Conservation (phyloP, 2,113 vertebrate species). For the Phalacrocorax aristotelis region DNA sequence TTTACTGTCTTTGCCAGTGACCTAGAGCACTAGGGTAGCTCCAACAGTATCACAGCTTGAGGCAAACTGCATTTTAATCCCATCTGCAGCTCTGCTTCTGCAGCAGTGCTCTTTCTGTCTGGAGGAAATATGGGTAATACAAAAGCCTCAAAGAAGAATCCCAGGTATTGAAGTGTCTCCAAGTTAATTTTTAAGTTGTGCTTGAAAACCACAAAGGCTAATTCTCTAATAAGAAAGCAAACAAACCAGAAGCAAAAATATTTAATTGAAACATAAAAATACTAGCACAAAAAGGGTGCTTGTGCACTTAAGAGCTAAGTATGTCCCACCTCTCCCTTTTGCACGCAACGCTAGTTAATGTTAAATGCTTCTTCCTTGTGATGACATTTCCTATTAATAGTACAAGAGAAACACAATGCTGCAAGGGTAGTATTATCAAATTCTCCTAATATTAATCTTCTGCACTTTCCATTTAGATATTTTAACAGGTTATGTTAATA, state of each 20-base stretch:
- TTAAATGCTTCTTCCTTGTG: not conserved
- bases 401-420: not conserved
- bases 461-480: not conserved
- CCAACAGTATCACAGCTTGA: not conserved
- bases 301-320: not conserved
- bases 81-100: not conserved
- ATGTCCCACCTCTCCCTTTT: not conserved
- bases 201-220: not conserved
- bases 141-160: not conserved
- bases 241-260: not conserved
- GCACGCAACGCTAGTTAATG: not conserved
- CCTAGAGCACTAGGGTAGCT: not conserved
- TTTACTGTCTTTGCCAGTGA: not conserved
- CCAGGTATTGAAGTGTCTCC: not conserved
- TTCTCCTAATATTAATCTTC: not conserved
- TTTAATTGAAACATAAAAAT: not conserved
- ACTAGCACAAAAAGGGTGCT: not conserved
- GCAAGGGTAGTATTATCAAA: not conserved
- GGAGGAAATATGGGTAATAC: not conserved
- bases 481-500: not conserved
- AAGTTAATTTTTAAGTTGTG: not conserved
- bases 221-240: not conserved
- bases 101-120: not conserved
- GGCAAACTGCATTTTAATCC: not conserved
- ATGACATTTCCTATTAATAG: not conserved